Percentiles rank a stretch among this genome's conserved stretches.
phyloP scores from a whole-genome alignment of 2,113 vertebrate genomes.

The Oreocharis arfaki region DNA sequence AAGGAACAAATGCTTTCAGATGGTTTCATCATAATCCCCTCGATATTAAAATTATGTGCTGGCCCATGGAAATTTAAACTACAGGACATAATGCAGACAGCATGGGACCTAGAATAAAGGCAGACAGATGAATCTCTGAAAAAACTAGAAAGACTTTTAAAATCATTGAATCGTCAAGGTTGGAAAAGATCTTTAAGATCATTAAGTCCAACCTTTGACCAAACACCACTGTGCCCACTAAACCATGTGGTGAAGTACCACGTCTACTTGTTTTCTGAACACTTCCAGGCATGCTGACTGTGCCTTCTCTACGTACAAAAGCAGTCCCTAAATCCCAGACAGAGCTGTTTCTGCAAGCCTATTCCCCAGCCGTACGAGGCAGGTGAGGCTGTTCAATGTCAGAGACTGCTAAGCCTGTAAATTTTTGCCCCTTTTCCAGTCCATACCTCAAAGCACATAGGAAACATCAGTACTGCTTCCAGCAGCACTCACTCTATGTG shows the following conservation, averaged over 20 bases:
- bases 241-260: background rate
- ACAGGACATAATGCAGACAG: background rate
- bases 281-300: background rate
- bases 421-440: background rate
- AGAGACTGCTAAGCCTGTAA: background rate
- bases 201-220: background rate
- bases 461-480: background rate
- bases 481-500: background rate
- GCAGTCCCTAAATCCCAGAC: background rate
- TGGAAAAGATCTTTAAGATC: background rate
- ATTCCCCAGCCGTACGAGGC: background rate
- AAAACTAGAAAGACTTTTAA: background rate
- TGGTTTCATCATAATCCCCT: background rate
- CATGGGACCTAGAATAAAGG: background rate
- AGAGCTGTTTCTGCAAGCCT: background rate
- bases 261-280: rapidly evolving
- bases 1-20: background rate
- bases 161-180: background rate
- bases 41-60: background rate
- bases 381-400: background rate
- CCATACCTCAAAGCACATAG: background rate
- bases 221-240: background rate
- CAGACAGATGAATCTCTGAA: background rate
- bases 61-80: background rate
- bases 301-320: background rate